Conservation (phyloP, 2,797 vertebrate genomes). For the Channallabes apus region DNA sequence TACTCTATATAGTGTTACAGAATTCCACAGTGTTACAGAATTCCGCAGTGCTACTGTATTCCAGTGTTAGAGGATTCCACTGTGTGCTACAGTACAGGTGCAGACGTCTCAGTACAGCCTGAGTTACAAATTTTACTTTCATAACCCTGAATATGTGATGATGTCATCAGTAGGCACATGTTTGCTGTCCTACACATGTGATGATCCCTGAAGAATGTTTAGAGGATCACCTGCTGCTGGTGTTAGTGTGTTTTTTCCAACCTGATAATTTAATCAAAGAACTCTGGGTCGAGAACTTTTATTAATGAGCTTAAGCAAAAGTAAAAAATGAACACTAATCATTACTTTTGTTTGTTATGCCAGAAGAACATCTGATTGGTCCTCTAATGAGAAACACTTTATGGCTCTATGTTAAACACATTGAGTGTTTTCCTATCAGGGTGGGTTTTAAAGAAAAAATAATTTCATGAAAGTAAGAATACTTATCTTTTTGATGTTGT, state of each 20-base stretch:
- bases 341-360: not conserved
- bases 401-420: not conserved
- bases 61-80: not conserved
- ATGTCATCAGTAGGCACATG: not conserved
- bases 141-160: not conserved
- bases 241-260: not conserved
- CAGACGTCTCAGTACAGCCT: not conserved
- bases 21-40: not conserved
- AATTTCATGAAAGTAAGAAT: not conserved
- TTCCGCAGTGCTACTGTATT: not conserved
- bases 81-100: not conserved
- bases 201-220: not conserved
- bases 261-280: not conserved
- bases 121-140: not conserved
- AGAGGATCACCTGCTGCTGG: not conserved
- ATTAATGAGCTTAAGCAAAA: not conserved
- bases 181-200: not conserved
- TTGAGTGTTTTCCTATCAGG: not conserved
- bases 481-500: no score
- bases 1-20: not conserved
- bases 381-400: not conserved
- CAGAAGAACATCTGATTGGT: not conserved
- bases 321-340: not conserved
- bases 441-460: not conserved
- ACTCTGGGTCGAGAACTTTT: not conserved